Base-by-base conservation (phyloP, 2,797 vertebrate genomes). In the Anabacerthia variegaticeps region DNA sequence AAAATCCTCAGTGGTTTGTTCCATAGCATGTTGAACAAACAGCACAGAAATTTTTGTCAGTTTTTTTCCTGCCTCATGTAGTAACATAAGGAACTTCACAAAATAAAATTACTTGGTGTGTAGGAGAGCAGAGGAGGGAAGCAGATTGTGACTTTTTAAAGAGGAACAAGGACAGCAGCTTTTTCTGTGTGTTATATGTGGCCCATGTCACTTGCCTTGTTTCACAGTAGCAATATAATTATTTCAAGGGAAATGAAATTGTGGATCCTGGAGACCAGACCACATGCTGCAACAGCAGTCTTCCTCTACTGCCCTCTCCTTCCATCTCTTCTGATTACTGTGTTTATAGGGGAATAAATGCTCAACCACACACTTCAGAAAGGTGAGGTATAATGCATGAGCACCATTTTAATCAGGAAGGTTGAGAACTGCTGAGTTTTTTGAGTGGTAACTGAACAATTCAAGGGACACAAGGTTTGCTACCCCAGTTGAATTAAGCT, bases 101-200 rank as follows among this genome's bases (percentile, higher is more conserved):
- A 96, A 93, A 95, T 76, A 92, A 93, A 95, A 90, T 91, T 84
- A 52, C 59, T 69, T 0, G 0, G 18, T 5, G 22, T 49, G 94
- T 96, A 73, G 95, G 95, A 96, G 44, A 82, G 85, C 69, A 95
- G 90, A 95, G 90, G 83, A 96, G 56, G 32, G 62, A 34, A 95
- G 83, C 93, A 97, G 96, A 96, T 81, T 96, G 95, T 89, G 92
- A 93, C 85, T 96, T 95, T 97, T 95, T 85, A 79, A 85, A 87
- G 75, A 88, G 8, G 88, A 93, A 90, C 79, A 69, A 88, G 91
- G 92, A 88, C 37, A 56, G 79, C 62, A 88, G 79, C n/a, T 88
- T 91, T 65, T 83, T 91, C 61, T 58, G 32, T 34, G n/a, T 37
- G 43, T 36, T 58, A 55, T 66, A n/a, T 44, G 75, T 6, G 36